phyloP scores from a whole-genome alignment of 1,140 invertebrate species.

The Drosophila repletoides region DNA sequence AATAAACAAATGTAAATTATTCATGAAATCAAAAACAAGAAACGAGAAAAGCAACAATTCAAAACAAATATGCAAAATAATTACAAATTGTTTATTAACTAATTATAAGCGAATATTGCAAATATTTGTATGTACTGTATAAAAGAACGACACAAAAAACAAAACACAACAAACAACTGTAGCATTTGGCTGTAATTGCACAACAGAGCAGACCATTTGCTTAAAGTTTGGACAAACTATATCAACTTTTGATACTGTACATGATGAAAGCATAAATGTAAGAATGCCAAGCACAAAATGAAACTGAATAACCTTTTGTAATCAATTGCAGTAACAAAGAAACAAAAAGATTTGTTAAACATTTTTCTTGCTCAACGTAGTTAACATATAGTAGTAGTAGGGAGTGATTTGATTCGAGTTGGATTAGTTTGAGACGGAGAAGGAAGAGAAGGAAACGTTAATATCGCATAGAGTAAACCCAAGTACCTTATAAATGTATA shows the following conservation, averaged over 20 bases:
- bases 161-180: slow-evolving; percentile 29
- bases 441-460: slow-evolving; percentile 25
- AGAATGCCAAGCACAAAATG: slow-evolving; percentile 61
- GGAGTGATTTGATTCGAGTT: slow-evolving; percentile 23
- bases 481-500: slow-evolving; percentile 78
- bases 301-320: slow-evolving; percentile 34
- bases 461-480: slow-evolving; percentile 65
- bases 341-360: slow-evolving; percentile 50
- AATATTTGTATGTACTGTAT: slow-evolving; percentile 55
- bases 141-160: slow-evolving; percentile 8
- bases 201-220: slow-evolving; percentile 24
- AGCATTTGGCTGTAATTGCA: slow-evolving; percentile 53
- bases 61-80: slow-evolving; percentile 21
- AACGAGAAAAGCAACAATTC: slow-evolving; percentile 17
- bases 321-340: slow-evolving; percentile 22
- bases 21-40: slow-evolving; percentile 41
- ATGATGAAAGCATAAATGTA: slow-evolving; percentile 37
- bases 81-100: slow-evolving; percentile 60
- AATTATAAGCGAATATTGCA: slow-evolving; percentile 61
- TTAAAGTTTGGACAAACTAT: slow-evolving; percentile 33
- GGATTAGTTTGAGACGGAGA: too few species aligned
- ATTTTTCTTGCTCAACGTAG: slow-evolving; percentile 65
- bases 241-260: slow-evolving; percentile 59
- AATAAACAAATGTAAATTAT: slow-evolving; percentile 58
- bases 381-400: slow-evolving; percentile 49